A percentile compares a stretch with the other conserved stretches of the same genome.
These are phyloP conservation scores for Tipula confusa DNA, from an alignment of 2,888 invertebrate genomes.

Conservation along the genomic window DNA sequence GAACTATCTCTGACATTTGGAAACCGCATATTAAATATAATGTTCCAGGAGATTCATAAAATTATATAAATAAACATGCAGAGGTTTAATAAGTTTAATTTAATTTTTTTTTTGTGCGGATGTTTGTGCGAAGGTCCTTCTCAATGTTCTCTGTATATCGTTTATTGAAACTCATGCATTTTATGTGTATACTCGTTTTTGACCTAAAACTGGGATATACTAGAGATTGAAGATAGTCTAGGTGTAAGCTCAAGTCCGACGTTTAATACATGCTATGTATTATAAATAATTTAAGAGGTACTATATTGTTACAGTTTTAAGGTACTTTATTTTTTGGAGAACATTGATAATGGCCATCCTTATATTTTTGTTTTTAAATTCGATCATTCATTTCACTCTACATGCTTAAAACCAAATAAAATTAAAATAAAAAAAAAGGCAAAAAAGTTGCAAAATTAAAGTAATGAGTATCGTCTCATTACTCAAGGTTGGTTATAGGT, in stretches of 20 bases:
- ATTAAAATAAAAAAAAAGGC: background rate
- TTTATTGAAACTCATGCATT: background rate
- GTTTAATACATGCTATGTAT: background rate
- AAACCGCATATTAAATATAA: background rate
- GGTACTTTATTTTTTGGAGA: background rate
- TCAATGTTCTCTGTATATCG: background rate
- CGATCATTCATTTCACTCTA: conserved; percentile 7
- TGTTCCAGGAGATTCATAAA: background rate
- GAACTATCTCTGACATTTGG: background rate
- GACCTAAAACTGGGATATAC: background rate
- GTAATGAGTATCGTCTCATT: background rate
- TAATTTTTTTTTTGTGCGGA: background rate
- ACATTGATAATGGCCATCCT: conserved; percentile 3
- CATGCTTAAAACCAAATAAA: background rate
- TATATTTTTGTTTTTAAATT: background rate
- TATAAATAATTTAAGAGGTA: too few relatives aligned
- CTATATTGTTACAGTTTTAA: background rate
- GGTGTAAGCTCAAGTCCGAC: background rate
- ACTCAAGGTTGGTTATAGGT: background rate
- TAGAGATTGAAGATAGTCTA: background rate
- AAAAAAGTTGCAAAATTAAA: background rate
- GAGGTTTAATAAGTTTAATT: background rate
- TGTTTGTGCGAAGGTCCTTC: background rate
- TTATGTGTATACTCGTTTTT: background rate
- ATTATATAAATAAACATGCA: background rate